phyloP scores from a whole-genome alignment of 2,797 vertebrate genomes.

The Coregonus sp. region DNA sequence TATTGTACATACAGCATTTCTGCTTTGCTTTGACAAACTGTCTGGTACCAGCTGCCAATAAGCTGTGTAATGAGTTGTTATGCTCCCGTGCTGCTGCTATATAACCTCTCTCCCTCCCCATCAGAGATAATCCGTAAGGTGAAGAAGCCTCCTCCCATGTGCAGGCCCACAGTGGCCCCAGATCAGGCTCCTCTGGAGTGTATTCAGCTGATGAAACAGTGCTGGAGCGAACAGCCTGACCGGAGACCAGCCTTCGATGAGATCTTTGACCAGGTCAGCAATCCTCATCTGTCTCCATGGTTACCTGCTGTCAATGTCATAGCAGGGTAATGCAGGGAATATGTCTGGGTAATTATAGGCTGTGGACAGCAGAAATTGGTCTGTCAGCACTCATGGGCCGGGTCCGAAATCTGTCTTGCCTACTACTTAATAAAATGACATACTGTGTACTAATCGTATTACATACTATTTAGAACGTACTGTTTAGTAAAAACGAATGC shows the following conservation, averaged over 20 bases:
- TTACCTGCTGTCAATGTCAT: background rate
- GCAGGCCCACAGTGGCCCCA: constrained; percentile 81
- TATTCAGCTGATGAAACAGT: constrained; percentile 87
- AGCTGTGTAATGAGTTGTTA: background rate
- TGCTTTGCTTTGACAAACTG: background rate
- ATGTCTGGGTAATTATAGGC: background rate
- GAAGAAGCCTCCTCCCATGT: constrained; percentile 86
- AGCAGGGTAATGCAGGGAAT: background rate
- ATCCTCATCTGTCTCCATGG: background rate
- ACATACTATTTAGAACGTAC: too few relatives aligned
- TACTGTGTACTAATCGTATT: too few relatives aligned
- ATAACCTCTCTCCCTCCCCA: background rate
- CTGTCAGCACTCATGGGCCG: background rate
- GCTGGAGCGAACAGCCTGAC: constrained; percentile 84
- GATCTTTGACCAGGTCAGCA: constrained; percentile 81
- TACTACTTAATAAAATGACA: too few relatives aligned
- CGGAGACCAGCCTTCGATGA: constrained; percentile 81
- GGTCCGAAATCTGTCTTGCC: too few relatives aligned
- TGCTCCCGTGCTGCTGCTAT: background rate
- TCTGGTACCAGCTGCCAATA: background rate
- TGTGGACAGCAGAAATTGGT: background rate
- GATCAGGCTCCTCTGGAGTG: constrained; percentile 86
- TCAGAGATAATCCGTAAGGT: constrained; percentile 85
- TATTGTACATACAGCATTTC: background rate
- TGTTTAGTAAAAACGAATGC: too few relatives aligned